Base-by-base conservation (phyloP, 2,888 invertebrate genomes). In the Catocala sponsa region DNA sequence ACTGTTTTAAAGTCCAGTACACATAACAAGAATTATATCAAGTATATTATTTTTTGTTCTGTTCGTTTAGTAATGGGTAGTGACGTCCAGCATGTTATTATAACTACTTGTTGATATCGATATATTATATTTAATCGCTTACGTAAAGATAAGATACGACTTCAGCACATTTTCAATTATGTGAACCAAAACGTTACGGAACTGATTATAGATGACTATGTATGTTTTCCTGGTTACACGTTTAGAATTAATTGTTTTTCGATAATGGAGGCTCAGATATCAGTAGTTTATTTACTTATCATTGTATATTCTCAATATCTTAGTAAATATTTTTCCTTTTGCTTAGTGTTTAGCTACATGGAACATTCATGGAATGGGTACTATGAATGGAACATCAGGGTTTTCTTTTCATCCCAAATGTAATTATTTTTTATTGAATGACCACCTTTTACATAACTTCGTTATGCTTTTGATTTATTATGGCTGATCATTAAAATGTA, bases 401-500 rank as follows among this genome's bases (percentile, higher is more conserved):
- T 25, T 25, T 25, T 1, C 25, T 9, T 6, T 38, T 38, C 9
- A 6, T 38, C 6, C 6, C 6, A 38, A 38, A 38, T 38, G 2
- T 38, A 38, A 38, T 38, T 38, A 38, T 6, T 6, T 38, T 38
- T 38, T 38, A 9, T 25, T 25, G 35, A 38, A 1, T 33, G 49
- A 2, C n/a, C 11, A 11, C 49, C 33, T 55, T 38, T 35, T 15
- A 15, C 33, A 7, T 38, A 54, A 15, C 38, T 46, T 15, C 41
- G 12, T 47, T 12, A 43, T 35, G 32, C 61, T 73, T 65, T 43
- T 62, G 43, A 62, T 72, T 69, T 73, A 70, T 62, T 75, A 64
- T 76, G 76, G 79, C 79, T 76, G 59, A 25, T 57, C 33, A 68
- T 68, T 70, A 52, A 68, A 46, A 15, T 46, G 9, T 47, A 75